Conservation (phyloP, 2,888 invertebrate genomes). For the Pterostichus niger region DNA sequence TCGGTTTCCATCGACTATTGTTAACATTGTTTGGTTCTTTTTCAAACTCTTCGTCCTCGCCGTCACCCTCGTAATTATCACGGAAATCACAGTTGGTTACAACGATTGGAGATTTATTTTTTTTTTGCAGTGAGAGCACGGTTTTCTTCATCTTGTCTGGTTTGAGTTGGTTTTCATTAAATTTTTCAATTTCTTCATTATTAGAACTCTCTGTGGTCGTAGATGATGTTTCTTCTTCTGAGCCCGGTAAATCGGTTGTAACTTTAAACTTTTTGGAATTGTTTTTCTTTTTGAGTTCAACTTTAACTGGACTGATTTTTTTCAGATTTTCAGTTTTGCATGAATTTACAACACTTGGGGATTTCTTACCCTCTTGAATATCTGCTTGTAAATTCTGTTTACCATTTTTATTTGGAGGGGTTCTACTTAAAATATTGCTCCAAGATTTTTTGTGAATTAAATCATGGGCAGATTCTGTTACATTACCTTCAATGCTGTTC, state of each 20-base stretch:
- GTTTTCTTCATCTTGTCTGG: slow-evolving; percentile 69
- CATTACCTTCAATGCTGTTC: slow-evolving; percentile 66
- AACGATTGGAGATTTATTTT: slow-evolving; percentile 69
- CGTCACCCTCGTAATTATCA: slow-evolving; percentile 77
- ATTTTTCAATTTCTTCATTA: slow-evolving; percentile 80
- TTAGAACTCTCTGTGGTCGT: slow-evolving; percentile 85
- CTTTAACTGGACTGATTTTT: slow-evolving; percentile 68
- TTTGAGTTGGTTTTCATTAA: slow-evolving; percentile 68
- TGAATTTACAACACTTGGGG: slow-evolving; percentile 72
- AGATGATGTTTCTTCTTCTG: slow-evolving; percentile 85
- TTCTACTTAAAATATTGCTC: slow-evolving; percentile 67
- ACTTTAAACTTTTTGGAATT: slow-evolving; percentile 70
- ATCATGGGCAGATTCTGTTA: slow-evolving; percentile 57
- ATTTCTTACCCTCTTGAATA: slow-evolving; percentile 71
- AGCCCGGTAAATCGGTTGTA: slow-evolving; percentile 72
- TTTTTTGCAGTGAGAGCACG: slow-evolving; percentile 70
- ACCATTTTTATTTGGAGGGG: slow-evolving; percentile 69
- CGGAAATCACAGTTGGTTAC: slow-evolving; percentile 75
- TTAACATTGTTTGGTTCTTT: slow-evolving; percentile 67
- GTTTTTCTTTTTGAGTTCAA: slow-evolving; percentile 69
- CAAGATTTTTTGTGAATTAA: slow-evolving; percentile 66
- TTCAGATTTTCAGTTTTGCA: slow-evolving; percentile 72
- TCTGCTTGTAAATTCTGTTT: slow-evolving; percentile 67
- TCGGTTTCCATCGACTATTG: slow-evolving; percentile 50
- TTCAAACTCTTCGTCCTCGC: slow-evolving; percentile 76